Conservation (phyloP, 2,888 invertebrate genomes). For the Bruchidius siliquastri region DNA sequence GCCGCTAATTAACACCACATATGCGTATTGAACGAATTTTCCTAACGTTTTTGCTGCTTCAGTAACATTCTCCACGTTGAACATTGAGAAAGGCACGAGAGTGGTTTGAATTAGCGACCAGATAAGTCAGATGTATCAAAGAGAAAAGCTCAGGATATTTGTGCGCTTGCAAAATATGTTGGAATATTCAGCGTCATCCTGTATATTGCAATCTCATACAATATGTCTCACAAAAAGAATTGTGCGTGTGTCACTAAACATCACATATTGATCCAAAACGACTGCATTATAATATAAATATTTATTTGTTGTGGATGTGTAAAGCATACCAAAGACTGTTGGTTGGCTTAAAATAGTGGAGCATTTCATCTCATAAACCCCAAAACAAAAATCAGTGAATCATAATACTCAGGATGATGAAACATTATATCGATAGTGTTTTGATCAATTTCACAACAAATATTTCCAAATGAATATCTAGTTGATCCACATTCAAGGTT, state of each 20-base stretch:
- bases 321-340: constrained; percentile 45
- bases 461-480: no score
- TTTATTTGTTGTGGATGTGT: constrained; percentile 44
- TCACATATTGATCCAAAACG: constrained; percentile 15
- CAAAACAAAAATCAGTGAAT: background rate
- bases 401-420: background rate
- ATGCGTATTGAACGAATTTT: no score
- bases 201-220: background rate
- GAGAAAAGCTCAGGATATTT: background rate
- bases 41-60: no score
- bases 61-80: no score
- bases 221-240: background rate
- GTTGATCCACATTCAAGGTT: no score
- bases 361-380: constrained; percentile 28
- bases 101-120: no score
- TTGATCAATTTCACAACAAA: no score
- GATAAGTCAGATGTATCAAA: no score
- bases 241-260: background rate
- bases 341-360: constrained; percentile 30
- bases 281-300: constrained; percentile 26
- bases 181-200: background rate
- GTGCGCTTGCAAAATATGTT: background rate
- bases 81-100: no score
- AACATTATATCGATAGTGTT: background rate
- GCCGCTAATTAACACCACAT: no score